Evolutionary conservation across 2,797 vertebrate genomes (phyloP), one percentile per base, ranked within the genome.

Genomic region (Gymnodraco acuticeps): DNA sequence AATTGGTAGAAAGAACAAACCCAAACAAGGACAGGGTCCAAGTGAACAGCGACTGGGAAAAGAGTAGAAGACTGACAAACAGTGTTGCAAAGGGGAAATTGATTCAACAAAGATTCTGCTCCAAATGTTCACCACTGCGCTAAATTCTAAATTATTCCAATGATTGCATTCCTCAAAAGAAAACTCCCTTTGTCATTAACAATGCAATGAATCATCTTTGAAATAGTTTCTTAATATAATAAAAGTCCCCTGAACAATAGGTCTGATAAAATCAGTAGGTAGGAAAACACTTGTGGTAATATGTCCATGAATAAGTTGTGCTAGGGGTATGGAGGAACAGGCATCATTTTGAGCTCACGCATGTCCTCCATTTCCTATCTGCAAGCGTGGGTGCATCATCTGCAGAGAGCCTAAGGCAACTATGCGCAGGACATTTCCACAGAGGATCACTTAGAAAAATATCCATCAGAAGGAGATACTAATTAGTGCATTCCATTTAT

Each of bases 381-480:
- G 88, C 81, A 85, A 90, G 88, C 82, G 81, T 91, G 87, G 90
- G 87, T 89, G 88, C 84, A 89, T 87, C 87, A 82, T 84, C 88
- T 90, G 82, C 75, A 81, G 82, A 89, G 79, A 84, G 92, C 93
- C 93, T 89, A 71, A 87, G 92, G 93, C 93, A 92, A 93, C 86
- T 86, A 90, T 78, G 89, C 65, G 62, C 89, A 88, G 90, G 92
- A 92, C 92, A 94, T 92, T 93, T 89, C 91, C 92, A 92, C 89
- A 81, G 91, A 91, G 91, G 79, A 92, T 95, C 88, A 88, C 88
- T 87, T 89, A 81, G 89, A 95, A 92, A 38, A 92, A 89, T 92
- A 93, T 93, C 91, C 88, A 91, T 93, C 88, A 90, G 86, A 92
- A 83, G 70, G 73, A 93, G 86, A 93, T 89, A 88, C 87, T 92